Percentiles rank a stretch among this genome's conserved stretches.
These are phyloP conservation scores for Tachina grossa DNA, from an alignment of 2,888 invertebrate genomes.

Conservation along the genomic window DNA sequence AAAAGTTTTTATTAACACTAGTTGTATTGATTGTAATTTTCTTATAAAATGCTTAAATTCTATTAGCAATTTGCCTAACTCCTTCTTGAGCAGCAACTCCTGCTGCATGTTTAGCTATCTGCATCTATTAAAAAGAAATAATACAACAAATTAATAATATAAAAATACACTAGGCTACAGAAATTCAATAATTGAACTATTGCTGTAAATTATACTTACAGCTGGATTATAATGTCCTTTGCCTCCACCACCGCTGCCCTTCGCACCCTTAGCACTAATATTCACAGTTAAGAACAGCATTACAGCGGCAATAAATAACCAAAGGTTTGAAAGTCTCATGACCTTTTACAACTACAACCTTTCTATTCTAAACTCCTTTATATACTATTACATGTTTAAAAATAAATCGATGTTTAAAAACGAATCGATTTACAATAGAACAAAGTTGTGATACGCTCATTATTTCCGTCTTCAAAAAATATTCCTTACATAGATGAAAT, in stretches of 20 bases:
- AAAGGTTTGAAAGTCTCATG: conserved; percentile 24
- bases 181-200: neutral
- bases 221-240: neutral
- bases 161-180: no score
- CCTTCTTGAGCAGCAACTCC: conserved; percentile 14
- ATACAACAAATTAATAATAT: neutral
- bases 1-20: neutral
- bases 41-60: neutral
- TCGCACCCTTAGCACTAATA: conserved; percentile 20
- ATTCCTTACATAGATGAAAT: no score
- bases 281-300: neutral
- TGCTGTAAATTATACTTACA: neutral
- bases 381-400: neutral
- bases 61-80: neutral
- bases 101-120: conserved; percentile 11
- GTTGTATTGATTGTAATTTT: neutral
- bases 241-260: no score
- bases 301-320: neutral
- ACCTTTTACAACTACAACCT: neutral
- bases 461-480: no score
- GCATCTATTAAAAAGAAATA: neutral
- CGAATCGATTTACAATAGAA: neutral
- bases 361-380: neutral
- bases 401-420: neutral
- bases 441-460: neutral